phyloP scores from a whole-genome alignment of 2,888 invertebrate species.

The Dasysyrphus albostriatus region DNA sequence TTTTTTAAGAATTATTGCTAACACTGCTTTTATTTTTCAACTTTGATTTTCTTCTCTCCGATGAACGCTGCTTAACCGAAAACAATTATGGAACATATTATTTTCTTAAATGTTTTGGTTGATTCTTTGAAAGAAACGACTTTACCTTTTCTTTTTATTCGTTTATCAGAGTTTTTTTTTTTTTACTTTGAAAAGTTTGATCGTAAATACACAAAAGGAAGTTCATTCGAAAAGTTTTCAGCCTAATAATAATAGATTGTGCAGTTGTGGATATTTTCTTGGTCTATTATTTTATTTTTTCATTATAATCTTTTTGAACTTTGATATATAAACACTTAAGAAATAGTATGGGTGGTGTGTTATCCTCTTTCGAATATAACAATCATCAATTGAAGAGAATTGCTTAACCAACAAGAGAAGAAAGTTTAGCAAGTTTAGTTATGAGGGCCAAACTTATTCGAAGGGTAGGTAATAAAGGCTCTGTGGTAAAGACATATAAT shows the following conservation, averaged over 20 bases:
- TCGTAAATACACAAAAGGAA: conserved; percentile 25
- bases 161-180: background rate
- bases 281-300: conserved; percentile 31
- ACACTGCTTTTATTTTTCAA: background rate
- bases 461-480: background rate
- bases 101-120: conserved; percentile 3
- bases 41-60: background rate
- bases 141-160: background rate
- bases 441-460: conserved; percentile 4
- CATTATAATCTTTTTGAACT: conserved; percentile 35
- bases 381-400: conserved; percentile 22
- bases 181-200: conserved; percentile 10
- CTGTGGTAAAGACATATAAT: background rate
- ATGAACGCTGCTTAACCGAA: background rate
- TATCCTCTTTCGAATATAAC: background rate
- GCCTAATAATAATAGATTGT: conserved; percentile 42
- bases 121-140: background rate
- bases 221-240: conserved; percentile 36
- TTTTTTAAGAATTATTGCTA: background rate
- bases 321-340: background rate
- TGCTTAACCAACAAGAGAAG: conserved; percentile 1
- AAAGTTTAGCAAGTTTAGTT: conserved; percentile 7
- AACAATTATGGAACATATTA: background rate
- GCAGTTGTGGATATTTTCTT: conserved; percentile 19
- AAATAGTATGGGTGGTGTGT: background rate